phyloP scores from a whole-genome alignment of 2,888 invertebrate species.

The Acleris sparsana region DNA sequence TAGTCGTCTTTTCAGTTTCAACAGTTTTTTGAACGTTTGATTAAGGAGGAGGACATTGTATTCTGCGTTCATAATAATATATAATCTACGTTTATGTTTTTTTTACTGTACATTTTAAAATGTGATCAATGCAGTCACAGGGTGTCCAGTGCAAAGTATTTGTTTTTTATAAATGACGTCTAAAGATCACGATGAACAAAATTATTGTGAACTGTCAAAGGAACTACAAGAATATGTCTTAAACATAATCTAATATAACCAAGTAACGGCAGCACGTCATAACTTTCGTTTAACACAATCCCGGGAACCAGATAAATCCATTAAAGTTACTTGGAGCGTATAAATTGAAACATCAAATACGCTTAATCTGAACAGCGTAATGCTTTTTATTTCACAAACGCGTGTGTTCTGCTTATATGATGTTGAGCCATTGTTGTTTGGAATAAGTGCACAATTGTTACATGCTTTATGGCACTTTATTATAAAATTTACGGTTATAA shows the following conservation, averaged over 20 bases:
- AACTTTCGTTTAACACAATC: slow-evolving; percentile 58
- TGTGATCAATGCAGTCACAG: not conserved
- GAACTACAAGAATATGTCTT: not conserved
- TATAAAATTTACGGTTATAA: not conserved
- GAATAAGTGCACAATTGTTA: slow-evolving; percentile 38
- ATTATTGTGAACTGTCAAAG: not conserved
- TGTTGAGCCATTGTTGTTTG: slow-evolving; percentile 15
- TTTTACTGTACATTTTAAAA: too few species aligned
- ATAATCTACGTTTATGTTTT: too few species aligned
- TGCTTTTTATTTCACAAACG: slow-evolving; percentile 67
- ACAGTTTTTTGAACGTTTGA: too few species aligned
- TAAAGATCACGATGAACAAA: not conserved
- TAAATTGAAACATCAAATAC: slow-evolving; percentile 70
- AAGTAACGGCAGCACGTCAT: slow-evolving; percentile 42
- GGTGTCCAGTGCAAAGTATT: not conserved
- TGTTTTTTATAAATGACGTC: too few species aligned
- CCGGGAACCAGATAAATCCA: slow-evolving; percentile 60
- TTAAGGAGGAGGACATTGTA: too few species aligned
- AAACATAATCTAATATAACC: slow-evolving; percentile 9
- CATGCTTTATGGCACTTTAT: not conserved
- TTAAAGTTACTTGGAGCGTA: slow-evolving; percentile 53
- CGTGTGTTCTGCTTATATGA: slow-evolving; percentile 39
- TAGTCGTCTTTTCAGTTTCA: too few species aligned
- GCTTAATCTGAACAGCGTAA: slow-evolving; percentile 60
- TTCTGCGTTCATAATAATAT: too few species aligned